These are phyloP conservation scores for Synaphobranchus kaupii DNA, from an alignment of 2,797 vertebrate species.

Conservation along the genomic window DNA sequence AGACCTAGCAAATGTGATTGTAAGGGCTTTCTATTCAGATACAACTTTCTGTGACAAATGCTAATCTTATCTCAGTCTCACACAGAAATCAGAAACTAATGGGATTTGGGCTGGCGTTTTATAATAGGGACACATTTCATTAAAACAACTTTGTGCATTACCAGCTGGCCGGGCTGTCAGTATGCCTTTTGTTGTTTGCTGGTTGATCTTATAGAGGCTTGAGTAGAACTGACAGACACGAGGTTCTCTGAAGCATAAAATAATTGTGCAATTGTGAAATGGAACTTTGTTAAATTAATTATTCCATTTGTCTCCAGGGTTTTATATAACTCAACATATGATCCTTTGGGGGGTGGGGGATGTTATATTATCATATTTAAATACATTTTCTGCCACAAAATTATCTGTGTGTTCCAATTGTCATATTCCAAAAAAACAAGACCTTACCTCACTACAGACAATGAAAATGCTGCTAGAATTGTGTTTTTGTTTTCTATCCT, in stretches of 20 bases:
- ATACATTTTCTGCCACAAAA: not conserved
- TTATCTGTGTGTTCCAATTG: not conserved
- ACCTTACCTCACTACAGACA: not conserved
- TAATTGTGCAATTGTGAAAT: conserved; percentile 19
- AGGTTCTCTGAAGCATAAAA: not conserved
- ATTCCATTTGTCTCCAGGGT: conserved; percentile 47
- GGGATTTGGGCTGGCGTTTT: conserved; percentile 43
- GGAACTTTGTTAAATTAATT: conserved; percentile 59
- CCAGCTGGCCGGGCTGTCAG: conserved; percentile 18
- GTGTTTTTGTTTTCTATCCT: not conserved
- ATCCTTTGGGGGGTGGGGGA: conserved; percentile 42
- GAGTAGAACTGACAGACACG: not conserved
- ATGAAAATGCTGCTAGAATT: not conserved
- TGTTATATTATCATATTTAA: conserved; percentile 24
- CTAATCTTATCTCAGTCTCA: conserved; percentile 8
- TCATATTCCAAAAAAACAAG: conserved; percentile 7
- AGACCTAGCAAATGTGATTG: conserved; percentile 5
- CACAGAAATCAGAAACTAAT: conserved; percentile 13
- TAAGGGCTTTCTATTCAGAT: not conserved
- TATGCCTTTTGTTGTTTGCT: conserved; percentile 17
- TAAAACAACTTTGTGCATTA: conserved; percentile 55
- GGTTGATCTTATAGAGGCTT: conserved; percentile 1
- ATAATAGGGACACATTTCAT: conserved; percentile 65
- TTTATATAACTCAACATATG: conserved; percentile 54
- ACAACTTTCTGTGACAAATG: conserved; percentile 6